phyloP scores from a whole-genome alignment of 2,888 invertebrate genomes.

The Asteroscopus sphinx region DNA sequence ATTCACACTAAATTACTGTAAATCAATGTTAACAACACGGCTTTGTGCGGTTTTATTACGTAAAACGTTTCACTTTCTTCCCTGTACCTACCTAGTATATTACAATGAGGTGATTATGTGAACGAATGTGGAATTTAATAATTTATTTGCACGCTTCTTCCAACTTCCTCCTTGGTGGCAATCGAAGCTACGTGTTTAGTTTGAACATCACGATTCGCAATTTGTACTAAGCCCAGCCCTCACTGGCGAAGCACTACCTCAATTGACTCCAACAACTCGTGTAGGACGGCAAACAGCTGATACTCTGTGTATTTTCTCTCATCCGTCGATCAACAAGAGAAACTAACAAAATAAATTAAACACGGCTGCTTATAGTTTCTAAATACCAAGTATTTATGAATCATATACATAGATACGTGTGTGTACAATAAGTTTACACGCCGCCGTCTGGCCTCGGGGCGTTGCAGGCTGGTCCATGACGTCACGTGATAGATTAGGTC shows the following conservation, averaged over 20 bases:
- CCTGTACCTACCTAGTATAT: slow-evolving; percentile 25
- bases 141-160: slow-evolving; percentile 39
- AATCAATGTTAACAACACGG: slow-evolving; percentile 43
- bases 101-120: slow-evolving; percentile 42
- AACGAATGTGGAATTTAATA: slow-evolving; percentile 37
- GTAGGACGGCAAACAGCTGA: slow-evolving; percentile 48
- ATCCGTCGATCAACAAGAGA: slow-evolving; percentile 31
- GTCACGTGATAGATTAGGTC: slow-evolving; percentile 75
- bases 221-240: slow-evolving; percentile 8
- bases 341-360: slow-evolving; percentile 49
- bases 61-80: slow-evolving; percentile 47
- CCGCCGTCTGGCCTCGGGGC: slow-evolving; percentile 67
- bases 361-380: slow-evolving; percentile 41
- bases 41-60: slow-evolving; percentile 38
- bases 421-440: slow-evolving; percentile 52
- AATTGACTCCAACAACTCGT: slow-evolving; percentile 35
- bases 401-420: slow-evolving; percentile 46
- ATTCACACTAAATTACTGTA: slow-evolving; percentile 60
- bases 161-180: slow-evolving; percentile 24
- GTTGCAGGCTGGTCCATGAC: slow-evolving; percentile 62
- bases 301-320: slow-evolving; percentile 43
- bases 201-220: slow-evolving; percentile 17
- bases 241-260: slow-evolving; percentile 12
- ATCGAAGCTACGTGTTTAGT: slow-evolving; percentile 15
- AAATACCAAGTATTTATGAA: slow-evolving; percentile 52